Conservation (phyloP, 2,113 vertebrate genomes). For the Potamarius usumacintae region DNA sequence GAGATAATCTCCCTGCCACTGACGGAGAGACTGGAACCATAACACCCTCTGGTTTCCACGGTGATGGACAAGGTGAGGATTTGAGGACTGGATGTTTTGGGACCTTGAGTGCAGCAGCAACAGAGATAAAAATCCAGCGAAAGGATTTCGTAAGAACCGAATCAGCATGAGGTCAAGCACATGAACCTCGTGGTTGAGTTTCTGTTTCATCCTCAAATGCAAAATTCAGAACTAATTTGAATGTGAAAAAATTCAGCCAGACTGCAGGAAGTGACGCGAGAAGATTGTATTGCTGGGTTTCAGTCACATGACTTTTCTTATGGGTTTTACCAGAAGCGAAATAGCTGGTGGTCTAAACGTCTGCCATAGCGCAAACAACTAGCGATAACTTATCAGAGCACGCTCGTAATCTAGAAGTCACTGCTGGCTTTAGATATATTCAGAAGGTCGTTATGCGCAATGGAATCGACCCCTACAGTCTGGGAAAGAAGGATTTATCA, state of each 20-base stretch:
- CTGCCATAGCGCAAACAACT: too few relatives aligned
- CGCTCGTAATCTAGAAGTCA: too few relatives aligned
- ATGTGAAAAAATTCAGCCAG: not conserved
- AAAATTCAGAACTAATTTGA: not conserved
- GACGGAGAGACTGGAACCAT: not conserved
- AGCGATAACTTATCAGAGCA: too few relatives aligned
- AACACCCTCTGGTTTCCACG: constrained; percentile 33
- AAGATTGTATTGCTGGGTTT: too few relatives aligned
- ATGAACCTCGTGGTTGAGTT: not conserved
- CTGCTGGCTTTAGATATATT: too few relatives aligned
- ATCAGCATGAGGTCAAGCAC: not conserved
- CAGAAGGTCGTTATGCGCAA: too few relatives aligned
- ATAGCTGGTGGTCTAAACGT: too few relatives aligned
- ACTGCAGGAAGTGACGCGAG: not conserved
- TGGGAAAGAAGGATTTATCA: too few relatives aligned
- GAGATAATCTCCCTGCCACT: constrained; percentile 45
- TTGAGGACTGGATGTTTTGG: constrained; percentile 37
- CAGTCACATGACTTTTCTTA: too few relatives aligned
- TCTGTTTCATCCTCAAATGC: not conserved
- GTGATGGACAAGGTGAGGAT: constrained; percentile 25
- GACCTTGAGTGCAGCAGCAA: constrained; percentile 32
- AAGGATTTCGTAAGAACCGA: not conserved
- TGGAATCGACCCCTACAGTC: too few relatives aligned
- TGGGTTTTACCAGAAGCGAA: too few relatives aligned
- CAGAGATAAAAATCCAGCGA: not conserved